Evolutionary conservation across 2,113 vertebrate species (phyloP), one percentile per base, ranked within the genome.

Genomic region (Cichladusa arquata): DNA sequence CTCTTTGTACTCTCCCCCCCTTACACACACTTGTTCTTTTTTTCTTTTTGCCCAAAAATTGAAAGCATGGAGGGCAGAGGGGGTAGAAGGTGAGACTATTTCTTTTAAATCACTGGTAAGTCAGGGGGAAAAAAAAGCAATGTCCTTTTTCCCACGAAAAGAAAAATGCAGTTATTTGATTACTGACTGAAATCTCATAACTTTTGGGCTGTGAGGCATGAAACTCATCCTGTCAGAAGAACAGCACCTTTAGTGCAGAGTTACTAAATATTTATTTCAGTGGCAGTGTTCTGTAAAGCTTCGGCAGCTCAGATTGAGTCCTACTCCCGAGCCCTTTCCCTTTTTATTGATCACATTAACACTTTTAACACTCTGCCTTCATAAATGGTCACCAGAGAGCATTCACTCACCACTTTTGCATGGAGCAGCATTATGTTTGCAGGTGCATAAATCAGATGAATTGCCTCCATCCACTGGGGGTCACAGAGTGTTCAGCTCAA

Each of bases 191-290:
- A 97, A 93, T 96, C 60, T 97, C 91, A 88, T 97, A 96, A 96
- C 81, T 95, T 89, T 53, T 93, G 90, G 96, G 91, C 96, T 14
- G 2, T 88, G 95, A 97, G 92, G 94, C 95, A 96, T 96, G 91
- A 97, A 96, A 89, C 90, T 95, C 91, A 96, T 94, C 90, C 90
- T 92, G 91, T 92, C 96, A 92, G 57, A 95, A 93, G 90, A 87
- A 91, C 15, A 92, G 83, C 74, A 92, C 88, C 91, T 95, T 95
- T 31, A 77, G n/a, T 78, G 78, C 76, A 83, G 60, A 94, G 77
- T 86, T 67, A 90, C 86, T 97, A 97, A 97, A 95, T 97, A 96
- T 96, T 96, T 97, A 97, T 97, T 97, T 95, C 88, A 34, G 71
- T 42, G 56, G 82, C 71, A 95, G 79, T 72, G 83, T 91, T 93